Conservation (phyloP, 2,113 vertebrate species). For the Oreochromis aureus region DNA sequence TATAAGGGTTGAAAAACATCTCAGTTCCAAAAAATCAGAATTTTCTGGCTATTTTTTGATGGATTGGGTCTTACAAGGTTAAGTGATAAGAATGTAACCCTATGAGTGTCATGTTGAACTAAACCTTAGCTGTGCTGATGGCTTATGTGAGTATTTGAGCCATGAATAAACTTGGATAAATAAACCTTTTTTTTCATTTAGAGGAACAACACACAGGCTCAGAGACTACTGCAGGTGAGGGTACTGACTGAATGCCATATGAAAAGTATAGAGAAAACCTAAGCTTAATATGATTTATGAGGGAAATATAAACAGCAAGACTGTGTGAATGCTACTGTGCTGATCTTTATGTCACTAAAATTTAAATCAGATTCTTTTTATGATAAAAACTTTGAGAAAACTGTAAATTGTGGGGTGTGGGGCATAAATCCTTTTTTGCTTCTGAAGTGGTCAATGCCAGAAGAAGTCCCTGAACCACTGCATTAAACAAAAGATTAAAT, state of each 20-base stretch:
- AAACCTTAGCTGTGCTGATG: accelerated
- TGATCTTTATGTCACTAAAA: neutral
- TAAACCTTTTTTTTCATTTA: neutral
- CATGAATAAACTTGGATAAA: neutral
- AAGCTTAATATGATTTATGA: neutral
- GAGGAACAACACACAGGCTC: neutral
- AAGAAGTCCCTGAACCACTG: neutral
- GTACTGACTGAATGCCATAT: neutral
- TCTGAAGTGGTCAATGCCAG: accelerated
- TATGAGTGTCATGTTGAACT: neutral
- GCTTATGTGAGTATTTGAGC: neutral
- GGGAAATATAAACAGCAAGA: neutral
- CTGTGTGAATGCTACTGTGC: accelerated
- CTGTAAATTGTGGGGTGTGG: neutral
- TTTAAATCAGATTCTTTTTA: neutral
- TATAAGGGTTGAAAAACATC: neutral
- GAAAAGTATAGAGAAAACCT: neutral
- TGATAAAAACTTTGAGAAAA: neutral
- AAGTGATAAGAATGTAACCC: neutral
- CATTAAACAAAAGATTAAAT: neutral
- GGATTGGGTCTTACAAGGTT: accelerated
- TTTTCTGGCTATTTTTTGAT: neutral
- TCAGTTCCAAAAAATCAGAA: accelerated
- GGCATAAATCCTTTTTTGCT: neutral
- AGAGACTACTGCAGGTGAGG: neutral